A percentile compares a stretch with the other conserved stretches of the same genome.
These are phyloP conservation scores for Germaria angustata DNA, from an alignment of 2,888 invertebrate genomes.

Conservation along the genomic window DNA sequence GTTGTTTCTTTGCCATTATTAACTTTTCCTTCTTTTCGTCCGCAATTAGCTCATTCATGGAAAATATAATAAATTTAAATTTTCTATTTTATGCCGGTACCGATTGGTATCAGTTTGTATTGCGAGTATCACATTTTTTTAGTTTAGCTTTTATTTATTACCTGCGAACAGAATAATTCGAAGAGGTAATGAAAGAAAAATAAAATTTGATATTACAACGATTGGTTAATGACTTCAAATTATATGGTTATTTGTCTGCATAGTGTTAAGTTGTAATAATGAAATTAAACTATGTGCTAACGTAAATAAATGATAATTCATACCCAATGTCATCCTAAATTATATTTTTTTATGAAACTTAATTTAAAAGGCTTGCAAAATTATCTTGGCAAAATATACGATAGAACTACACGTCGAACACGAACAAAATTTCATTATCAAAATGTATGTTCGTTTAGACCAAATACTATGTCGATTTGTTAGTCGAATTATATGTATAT, in stretches of 20 bases:
- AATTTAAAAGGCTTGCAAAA: too few species aligned
- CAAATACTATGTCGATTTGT: too few species aligned
- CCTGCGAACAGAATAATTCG: constrained; percentile 16
- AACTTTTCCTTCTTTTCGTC: constrained; percentile 65
- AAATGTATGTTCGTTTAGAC: too few species aligned
- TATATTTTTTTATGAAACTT: too few species aligned
- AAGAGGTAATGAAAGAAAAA: constrained; percentile 15
- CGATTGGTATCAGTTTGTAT: constrained; percentile 68
- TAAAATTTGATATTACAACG: constrained; percentile 14
- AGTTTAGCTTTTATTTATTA: not conserved
- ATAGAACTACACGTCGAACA: too few species aligned
- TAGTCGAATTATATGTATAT: too few species aligned
- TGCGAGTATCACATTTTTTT: not conserved
- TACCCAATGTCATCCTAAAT: not conserved
- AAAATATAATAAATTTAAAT: constrained; percentile 48
- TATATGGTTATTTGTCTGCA: constrained; percentile 42
- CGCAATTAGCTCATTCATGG: constrained; percentile 43
- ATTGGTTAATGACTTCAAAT: constrained; percentile 41
- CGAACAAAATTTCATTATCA: too few species aligned
- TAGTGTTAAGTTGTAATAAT: constrained; percentile 49
- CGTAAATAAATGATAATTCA: not conserved
- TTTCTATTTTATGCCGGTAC: constrained; percentile 59
- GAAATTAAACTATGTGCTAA: not conserved
- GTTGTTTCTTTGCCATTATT: constrained; percentile 20
- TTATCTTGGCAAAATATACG: too few species aligned